A percentile compares a stretch with the other conserved stretches of the same genome.
Evolutionary conservation across 2,113 vertebrate genomes (phyloP).

Genomic region (Terrapene triunguis): DNA sequence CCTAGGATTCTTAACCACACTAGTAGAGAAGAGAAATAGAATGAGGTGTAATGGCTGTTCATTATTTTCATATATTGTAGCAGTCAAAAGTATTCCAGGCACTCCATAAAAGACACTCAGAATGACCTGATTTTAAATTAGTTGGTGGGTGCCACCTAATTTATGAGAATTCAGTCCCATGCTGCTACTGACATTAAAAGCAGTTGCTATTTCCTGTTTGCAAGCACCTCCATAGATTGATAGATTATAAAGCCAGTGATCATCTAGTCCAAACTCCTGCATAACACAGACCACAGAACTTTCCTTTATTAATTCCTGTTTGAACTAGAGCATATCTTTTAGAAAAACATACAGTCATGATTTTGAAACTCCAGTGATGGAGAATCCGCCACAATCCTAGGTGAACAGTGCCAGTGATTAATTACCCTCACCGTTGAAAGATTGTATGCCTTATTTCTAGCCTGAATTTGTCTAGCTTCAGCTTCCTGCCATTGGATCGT

Average conservation of each 20-base stretch:
- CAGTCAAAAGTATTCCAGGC: neutral
- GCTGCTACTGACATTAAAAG: neutral
- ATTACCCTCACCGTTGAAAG: too few species aligned
- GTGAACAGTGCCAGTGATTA: too few species aligned
- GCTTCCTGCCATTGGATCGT: neutral
- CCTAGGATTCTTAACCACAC: neutral
- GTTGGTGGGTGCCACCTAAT: neutral
- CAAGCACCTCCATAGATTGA: neutral
- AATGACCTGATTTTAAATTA: rapidly evolving
- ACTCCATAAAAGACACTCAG: neutral
- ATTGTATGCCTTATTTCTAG: too few species aligned
- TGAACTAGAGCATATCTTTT: too few species aligned
- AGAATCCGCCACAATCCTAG: too few species aligned
- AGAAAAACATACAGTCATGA: too few species aligned
- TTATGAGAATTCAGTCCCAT: neutral
- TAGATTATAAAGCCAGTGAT: too few species aligned
- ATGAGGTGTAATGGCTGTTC: neutral
- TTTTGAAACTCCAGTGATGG: too few species aligned
- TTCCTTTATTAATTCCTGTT: too few species aligned
- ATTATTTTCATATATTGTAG: neutral
- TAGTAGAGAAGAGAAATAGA: neutral
- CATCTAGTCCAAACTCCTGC: too few species aligned
- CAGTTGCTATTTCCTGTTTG: neutral
- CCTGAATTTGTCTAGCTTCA: neutral
- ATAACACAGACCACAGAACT: too few species aligned